Conservation (phyloP, 2,888 invertebrate genomes). For the Dasysyrphus albostriatus region DNA sequence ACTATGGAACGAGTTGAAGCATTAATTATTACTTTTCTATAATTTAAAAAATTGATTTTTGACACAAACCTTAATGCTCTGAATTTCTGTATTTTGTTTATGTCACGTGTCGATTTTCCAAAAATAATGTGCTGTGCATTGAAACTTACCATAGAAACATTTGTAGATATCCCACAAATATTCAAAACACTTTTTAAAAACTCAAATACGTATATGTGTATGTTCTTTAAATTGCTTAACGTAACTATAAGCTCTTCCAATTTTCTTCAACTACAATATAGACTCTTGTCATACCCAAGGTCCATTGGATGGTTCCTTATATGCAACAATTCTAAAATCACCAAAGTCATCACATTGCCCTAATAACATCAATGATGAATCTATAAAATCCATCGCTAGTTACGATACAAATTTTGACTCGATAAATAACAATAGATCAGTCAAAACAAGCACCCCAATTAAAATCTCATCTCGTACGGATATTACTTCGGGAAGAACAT, state of each 20-base stretch:
- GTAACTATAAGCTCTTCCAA: constrained; percentile 42
- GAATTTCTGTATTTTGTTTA: too few species aligned
- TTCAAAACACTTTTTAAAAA: neutral
- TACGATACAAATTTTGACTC: constrained; percentile 61
- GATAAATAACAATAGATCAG: constrained; percentile 54
- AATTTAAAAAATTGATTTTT: too few species aligned
- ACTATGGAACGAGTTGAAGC: too few species aligned
- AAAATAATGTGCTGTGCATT: too few species aligned
- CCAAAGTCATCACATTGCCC: constrained; percentile 77
- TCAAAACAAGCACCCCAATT: constrained; percentile 68
- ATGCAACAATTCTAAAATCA: constrained; percentile 87
- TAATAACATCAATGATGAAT: constrained; percentile 51
- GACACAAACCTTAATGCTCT: too few species aligned
- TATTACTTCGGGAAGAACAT: constrained; percentile 46
- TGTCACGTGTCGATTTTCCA: too few species aligned
- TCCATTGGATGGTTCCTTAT: constrained; percentile 95
- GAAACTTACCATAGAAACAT: neutral
- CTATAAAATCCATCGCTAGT: constrained; percentile 45
- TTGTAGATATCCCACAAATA: neutral
- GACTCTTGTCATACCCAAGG: constrained; percentile 85
- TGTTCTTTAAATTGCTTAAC: neutral
- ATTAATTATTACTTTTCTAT: too few species aligned
- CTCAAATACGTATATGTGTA: too few species aligned
- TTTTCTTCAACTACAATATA: constrained; percentile 56
- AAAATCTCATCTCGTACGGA: constrained; percentile 48